phyloP scores from a whole-genome alignment of 2,888 invertebrate species.

The Cephonodes hylas region DNA sequence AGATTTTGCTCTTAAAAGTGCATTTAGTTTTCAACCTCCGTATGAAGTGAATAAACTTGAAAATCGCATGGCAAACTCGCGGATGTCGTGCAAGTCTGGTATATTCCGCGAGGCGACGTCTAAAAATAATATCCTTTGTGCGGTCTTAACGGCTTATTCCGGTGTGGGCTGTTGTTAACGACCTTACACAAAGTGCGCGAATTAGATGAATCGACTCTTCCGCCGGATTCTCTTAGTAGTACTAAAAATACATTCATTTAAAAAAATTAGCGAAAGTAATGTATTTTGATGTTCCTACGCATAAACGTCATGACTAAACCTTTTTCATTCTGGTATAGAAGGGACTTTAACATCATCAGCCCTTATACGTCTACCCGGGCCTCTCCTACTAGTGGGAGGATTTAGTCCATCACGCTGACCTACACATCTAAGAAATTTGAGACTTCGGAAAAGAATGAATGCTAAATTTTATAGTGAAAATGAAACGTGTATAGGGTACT shows the following conservation, averaged over 20 bases:
- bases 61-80: background rate
- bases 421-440: no score
- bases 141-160: slow-evolving; percentile 19
- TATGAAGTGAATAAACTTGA: background rate
- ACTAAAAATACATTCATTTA: background rate
- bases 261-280: no score
- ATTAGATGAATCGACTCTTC: background rate
- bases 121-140: slow-evolving; percentile 36
- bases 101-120: slow-evolving; percentile 16
- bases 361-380: no score
- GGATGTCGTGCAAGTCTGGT: slow-evolving; percentile 2
- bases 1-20: background rate
- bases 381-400: no score
- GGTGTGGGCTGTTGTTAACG: background rate
- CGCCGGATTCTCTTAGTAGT: background rate
- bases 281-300: no score
- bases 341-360: no score
- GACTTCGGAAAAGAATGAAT: no score
- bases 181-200: background rate
- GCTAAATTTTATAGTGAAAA: no score
- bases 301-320: no score
- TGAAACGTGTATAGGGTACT: no score
- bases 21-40: background rate
- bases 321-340: no score
- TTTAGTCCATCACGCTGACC: no score